These are phyloP conservation scores for Dolomedes plantarius DNA, from an alignment of 2,888 invertebrate genomes.

Conservation along the genomic window DNA sequence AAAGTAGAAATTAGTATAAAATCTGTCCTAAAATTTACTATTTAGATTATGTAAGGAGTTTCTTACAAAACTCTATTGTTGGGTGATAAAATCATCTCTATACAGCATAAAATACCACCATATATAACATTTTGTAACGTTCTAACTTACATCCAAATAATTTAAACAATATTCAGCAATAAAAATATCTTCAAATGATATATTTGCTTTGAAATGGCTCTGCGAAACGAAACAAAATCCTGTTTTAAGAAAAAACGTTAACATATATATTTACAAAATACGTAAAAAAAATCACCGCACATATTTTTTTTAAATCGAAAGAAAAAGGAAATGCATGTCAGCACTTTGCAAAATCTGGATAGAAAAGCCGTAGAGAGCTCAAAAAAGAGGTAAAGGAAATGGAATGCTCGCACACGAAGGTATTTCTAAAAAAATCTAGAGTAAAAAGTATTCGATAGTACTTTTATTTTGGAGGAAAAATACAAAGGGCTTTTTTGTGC, in stretches of 20 bases:
- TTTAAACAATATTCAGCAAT: no score
- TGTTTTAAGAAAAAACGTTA: not conserved
- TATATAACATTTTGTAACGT: no score
- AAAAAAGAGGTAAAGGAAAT: not conserved
- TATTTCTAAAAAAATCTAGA: not conserved
- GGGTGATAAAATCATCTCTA: no score
- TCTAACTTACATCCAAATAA: no score
- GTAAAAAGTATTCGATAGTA: not conserved
- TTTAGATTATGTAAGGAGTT: no score
- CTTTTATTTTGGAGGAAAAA: not conserved
- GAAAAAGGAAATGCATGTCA: not conserved
- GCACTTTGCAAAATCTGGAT: not conserved
- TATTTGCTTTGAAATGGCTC: not conserved
- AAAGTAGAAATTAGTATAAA: no score
- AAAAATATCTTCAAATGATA: not conserved
- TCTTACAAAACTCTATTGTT: no score
- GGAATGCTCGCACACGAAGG: not conserved
- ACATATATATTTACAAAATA: slow-evolving; percentile 5
- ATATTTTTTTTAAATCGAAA: not conserved
- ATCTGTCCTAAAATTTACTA: no score
- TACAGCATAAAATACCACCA: no score
- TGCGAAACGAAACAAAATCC: not conserved
- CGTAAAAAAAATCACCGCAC: not conserved
- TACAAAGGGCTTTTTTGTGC: not conserved
- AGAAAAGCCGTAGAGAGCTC: not conserved